These are phyloP conservation scores for Leiothrix lutea DNA, from an alignment of 2,113 vertebrate species.

Conservation along the genomic window DNA sequence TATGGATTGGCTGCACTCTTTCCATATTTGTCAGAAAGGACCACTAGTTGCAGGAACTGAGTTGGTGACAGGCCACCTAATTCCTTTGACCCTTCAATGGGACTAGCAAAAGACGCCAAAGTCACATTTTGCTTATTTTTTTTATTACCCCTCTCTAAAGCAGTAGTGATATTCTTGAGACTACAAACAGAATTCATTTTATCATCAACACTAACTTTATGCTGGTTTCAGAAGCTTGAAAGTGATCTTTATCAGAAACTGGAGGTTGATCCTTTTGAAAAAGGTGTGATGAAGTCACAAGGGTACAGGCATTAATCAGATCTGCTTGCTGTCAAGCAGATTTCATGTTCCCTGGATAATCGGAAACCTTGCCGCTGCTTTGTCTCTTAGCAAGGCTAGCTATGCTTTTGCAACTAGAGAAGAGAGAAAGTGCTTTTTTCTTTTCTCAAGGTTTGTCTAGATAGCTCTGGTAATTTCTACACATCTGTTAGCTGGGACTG, in stretches of 20 bases:
- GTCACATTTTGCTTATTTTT: not conserved
- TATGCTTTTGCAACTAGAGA: not conserved
- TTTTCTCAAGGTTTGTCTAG: not conserved
- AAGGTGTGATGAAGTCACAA: not conserved
- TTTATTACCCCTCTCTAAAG: not conserved
- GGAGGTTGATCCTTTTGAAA: not conserved
- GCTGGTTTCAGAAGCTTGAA: not conserved
- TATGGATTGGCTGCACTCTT: not conserved
- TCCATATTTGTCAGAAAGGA: not conserved
- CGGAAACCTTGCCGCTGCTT: not conserved
- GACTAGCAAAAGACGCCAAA: not conserved
- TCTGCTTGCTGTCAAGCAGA: not conserved
- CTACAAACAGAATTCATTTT: not conserved
- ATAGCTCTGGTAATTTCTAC: not conserved
- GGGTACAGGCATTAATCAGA: not conserved
- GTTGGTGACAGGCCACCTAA: not conserved
- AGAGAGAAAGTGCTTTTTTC: not conserved
- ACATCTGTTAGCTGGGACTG: not conserved
- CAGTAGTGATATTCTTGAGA: not conserved
- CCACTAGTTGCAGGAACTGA: not conserved
- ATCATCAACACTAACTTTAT: not conserved
- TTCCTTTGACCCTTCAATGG: not conserved
- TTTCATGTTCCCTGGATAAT: not conserved
- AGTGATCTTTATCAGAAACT: not conserved
- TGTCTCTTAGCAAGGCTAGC: not conserved